These are phyloP conservation scores for Pasiphila rectangulata DNA, from an alignment of 2,888 invertebrate genomes.

Conservation along the genomic window DNA sequence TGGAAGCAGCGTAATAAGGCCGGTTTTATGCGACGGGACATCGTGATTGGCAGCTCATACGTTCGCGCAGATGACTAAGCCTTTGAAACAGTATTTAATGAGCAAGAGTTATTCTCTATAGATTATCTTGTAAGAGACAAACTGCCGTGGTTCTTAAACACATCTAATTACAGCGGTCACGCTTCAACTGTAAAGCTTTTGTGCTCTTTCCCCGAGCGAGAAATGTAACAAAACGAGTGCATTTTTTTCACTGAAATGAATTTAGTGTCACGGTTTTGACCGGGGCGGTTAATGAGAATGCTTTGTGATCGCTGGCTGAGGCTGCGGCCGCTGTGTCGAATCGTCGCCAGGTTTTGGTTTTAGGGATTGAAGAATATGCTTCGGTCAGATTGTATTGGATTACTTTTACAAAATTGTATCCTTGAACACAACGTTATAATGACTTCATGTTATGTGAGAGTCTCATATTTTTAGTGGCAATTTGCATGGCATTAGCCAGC, in stretches of 20 bases:
- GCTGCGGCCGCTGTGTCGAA: conserved; percentile 74
- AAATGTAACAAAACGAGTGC: conserved; percentile 72
- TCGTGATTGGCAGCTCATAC: conserved; percentile 44
- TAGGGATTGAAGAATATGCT: conserved; percentile 45
- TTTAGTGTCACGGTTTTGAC: conserved; percentile 73
- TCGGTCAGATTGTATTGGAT: conserved; percentile 1
- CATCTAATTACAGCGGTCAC: conserved; percentile 78
- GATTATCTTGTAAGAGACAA: conserved; percentile 38
- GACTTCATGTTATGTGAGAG: no score
- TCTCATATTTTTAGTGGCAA: no score
- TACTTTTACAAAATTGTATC: no score
- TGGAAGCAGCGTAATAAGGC: conserved; percentile 71
- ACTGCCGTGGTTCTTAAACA: conserved; percentile 50
- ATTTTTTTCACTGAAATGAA: conserved; percentile 69
- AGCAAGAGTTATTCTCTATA: no score
- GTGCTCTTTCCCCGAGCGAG: conserved; percentile 74
- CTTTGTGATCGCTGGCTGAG: conserved; percentile 71
- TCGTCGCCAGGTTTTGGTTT: conserved; percentile 64
- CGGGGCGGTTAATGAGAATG: conserved; percentile 78
- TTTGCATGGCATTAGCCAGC: no score
- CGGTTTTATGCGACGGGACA: conserved; percentile 59
- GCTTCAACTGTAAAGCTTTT: conserved; percentile 77
- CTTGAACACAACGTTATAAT: no score
- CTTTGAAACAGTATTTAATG: not conserved
- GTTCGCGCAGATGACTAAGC: conserved; percentile 13